Percentiles rank a stretch among this genome's conserved stretches.
phyloP scores from a whole-genome alignment of 2,888 invertebrate genomes.

The Dolichomitus sp. region DNA sequence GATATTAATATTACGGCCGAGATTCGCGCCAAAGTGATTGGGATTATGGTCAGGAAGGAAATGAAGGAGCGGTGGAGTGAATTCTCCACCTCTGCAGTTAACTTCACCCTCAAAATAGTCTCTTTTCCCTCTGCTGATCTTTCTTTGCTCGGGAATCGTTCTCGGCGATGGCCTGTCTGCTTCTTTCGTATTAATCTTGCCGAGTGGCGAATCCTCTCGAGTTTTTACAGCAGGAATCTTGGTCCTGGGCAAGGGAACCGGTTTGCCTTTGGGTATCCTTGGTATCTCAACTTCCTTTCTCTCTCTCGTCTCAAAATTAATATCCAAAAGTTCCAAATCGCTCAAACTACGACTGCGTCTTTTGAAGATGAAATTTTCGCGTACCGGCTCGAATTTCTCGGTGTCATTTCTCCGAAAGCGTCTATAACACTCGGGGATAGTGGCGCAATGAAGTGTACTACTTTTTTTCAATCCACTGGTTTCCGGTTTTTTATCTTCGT shows the following conservation, averaged over 20 bases:
- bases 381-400: slow-evolving; percentile 33
- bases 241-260: slow-evolving; percentile 74
- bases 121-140: slow-evolving; percentile 30
- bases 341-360: slow-evolving; percentile 78
- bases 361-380: slow-evolving; percentile 54
- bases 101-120: slow-evolving; percentile 36
- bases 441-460: slow-evolving; percentile 68
- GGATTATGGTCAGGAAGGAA: slow-evolving; percentile 29
- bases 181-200: background rate
- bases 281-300: background rate
- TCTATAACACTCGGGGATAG: slow-evolving; percentile 69
- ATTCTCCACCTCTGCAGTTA: slow-evolving; percentile 1
- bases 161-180: slow-evolving; percentile 10
- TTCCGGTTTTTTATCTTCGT: slow-evolving; percentile 18
- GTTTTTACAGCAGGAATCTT: slow-evolving; percentile 59
- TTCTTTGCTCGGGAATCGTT: slow-evolving; percentile 56
- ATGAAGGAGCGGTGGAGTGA: background rate
- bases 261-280: slow-evolving; percentile 54
- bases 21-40: slow-evolving; percentile 1
- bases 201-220: slow-evolving; percentile 14
- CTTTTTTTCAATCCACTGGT: slow-evolving; percentile 64
- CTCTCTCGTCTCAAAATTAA: slow-evolving; percentile 19
- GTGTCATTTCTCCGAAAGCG: slow-evolving; percentile 58
- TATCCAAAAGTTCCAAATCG: slow-evolving; percentile 74
- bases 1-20: slow-evolving; percentile 69